Evolutionary conservation across 1,140 invertebrate species (phyloP), one percentile per base, ranked within the genome.

Genomic region (Megalopta genalis): DNA sequence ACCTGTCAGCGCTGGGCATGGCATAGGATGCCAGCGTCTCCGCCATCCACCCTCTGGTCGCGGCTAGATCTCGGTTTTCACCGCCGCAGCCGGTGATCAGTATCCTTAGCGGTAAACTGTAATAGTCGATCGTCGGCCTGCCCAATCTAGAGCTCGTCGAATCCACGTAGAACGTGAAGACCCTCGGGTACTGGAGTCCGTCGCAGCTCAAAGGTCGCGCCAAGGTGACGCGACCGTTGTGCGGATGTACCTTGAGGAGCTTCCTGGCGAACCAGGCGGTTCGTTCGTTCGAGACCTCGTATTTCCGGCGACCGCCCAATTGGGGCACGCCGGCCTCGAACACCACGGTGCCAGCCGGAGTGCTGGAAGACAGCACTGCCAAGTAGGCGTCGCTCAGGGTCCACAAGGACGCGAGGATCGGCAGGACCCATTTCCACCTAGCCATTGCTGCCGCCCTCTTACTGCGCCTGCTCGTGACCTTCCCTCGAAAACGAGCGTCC

Each of bases 161-260:
- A 88, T 98, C 97, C 74, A 98, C 95, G 91, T 97, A 97, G 83
- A 97, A 95, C 7, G 96, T 97, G 90, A 98, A 97, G 23, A 97
- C 93, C 83, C 96, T 96, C 0, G 97, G 96, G 87, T 97, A 97
- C 69, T 96, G 95, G 12, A 97, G 93, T 42, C 96, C 96, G 79
- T 97, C 95, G 91, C 97, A 98, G 83, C 95, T 94, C n/a, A 98
- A 91, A 21, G 93, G 92, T 82, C 95, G 95, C 77, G 95, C 94
- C n/a, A 97, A 90, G 1, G 94, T 95, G n/a, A 98, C 95, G 67
- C 95, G 94, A 2, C 97, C 97, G 66, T 94, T 95, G 83, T 95
- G 94, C 52, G 95, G 94, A 89, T 97, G 95, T 39, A 98, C 96
- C 77, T 95, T 93, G 60, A 98, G 94, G 65, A 97, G 93, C 86